Evolutionary conservation across 2,113 vertebrate species (phyloP), one percentile per base, ranked within the genome.

Genomic region (Kobus ellipsiprymnus): DNA sequence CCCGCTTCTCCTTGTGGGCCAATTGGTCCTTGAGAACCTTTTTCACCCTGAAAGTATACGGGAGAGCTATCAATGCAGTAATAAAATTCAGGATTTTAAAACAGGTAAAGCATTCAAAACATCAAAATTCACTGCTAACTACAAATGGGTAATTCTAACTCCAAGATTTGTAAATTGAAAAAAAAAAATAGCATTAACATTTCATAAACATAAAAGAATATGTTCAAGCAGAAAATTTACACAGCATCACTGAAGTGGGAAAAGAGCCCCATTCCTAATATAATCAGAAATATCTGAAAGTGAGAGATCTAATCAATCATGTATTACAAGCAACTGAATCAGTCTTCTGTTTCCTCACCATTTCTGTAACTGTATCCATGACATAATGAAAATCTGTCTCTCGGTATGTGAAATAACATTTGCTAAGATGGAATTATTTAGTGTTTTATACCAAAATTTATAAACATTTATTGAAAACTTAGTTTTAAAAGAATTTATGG

Each of bases 41-140:
- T 99, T 97, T 99, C 99, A 87, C 99, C 99, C 99, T 99, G 96
- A 86, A 99, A 98, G 91, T 57, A 96, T 0, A 91, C 25, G n/a
- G 8, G 17, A 92, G 33, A 13, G 7, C 90, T n/a, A 93, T 96
- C 27, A 96, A 27, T 44, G 19, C 12, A 93, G 23, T 67, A 59
- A 81, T 74, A 84, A 95, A 96, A 84, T 6, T 62, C 46, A 77
- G 33, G 30, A 85, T 52, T 78, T 96, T 77, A 77, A 87, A 54
- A 88, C 8, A 48, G 23, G 40, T 67, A 57, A 87, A 81, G 50
- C n/a, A 82, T 91, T 52, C 8, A 87, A 94, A 81, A 8, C 21
- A 92, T 60, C 6, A 21, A 96, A 81, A 94, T 64, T 92, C 52
- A 82, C 6, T 85, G n/a, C 16, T 90, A 25, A 87, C 40, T 74